These are phyloP conservation scores for Lutjanus erythropterus DNA, from an alignment of 2,113 vertebrate genomes.

Conservation along the genomic window DNA sequence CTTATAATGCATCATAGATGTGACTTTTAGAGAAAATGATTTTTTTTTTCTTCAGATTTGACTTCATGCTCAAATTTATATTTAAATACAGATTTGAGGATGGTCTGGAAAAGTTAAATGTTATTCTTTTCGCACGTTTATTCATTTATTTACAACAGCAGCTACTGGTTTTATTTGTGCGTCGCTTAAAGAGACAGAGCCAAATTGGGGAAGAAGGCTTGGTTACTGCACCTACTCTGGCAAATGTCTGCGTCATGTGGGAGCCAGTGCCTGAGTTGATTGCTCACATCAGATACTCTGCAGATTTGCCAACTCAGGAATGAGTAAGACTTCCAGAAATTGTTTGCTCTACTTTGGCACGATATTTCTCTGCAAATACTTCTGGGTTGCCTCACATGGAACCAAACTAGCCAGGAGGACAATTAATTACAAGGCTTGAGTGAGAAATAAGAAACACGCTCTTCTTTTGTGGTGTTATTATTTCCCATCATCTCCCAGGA, in stretches of 20 bases:
- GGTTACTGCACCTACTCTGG: not conserved
- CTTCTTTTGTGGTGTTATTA: not conserved
- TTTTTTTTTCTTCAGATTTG: too few species aligned
- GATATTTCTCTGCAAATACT: slow-evolving; percentile 5
- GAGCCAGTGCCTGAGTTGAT: not conserved
- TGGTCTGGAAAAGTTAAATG: not conserved
- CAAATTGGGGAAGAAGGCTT: not conserved
- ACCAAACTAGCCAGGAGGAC: not conserved
- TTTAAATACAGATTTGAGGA: not conserved
- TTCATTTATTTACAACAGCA: not conserved
- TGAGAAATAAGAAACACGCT: not conserved
- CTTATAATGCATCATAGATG: too few species aligned
- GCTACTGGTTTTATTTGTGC: not conserved
- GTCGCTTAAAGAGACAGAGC: too few species aligned
- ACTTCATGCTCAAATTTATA: too few species aligned
- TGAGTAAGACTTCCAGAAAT: not conserved
- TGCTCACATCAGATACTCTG: slow-evolving; percentile 20
- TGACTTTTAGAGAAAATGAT: too few species aligned
- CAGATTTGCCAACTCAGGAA: not conserved
- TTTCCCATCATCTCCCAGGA: not conserved
- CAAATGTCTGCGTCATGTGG: not conserved
- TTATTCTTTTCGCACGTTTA: not conserved
- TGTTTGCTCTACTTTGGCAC: not conserved
- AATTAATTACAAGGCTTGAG: not conserved
- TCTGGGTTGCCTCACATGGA: not conserved